phyloP scores from a whole-genome alignment of 2,888 invertebrate genomes.

The Tipula helvola region DNA sequence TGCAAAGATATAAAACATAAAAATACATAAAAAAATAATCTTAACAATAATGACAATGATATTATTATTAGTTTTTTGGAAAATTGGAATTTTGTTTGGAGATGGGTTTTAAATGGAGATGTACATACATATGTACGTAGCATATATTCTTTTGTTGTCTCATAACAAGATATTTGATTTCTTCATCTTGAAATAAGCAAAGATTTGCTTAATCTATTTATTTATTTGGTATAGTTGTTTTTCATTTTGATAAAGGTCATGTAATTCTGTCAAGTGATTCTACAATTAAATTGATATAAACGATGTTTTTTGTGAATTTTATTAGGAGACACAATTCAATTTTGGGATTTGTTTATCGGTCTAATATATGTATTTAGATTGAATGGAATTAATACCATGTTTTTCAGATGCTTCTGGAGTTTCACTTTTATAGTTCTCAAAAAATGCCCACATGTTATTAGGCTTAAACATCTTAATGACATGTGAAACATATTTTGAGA shows the following conservation, averaged over 20 bases:
- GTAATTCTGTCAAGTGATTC: neutral
- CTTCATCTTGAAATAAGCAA: neutral
- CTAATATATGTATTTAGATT: no score
- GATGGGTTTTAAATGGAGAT: neutral
- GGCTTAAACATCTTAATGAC: no score
- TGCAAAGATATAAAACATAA: neutral
- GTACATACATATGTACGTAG: neutral
- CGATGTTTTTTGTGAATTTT: neutral
- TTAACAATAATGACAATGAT: neutral
- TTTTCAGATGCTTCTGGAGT: no score
- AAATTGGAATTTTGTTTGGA: neutral
- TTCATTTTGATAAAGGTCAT: neutral
- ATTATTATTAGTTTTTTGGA: neutral
- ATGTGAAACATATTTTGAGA: no score
- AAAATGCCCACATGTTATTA: no score
- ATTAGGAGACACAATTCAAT: neutral
- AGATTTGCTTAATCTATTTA: neutral
- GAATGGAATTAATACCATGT: no score
- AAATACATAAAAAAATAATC: neutral
- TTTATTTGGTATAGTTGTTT: neutral
- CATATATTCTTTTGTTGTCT: neutral
- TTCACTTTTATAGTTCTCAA: no score
- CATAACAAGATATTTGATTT: neutral
- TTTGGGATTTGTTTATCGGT: neutral
- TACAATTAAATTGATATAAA: neutral